Evolutionary conservation across 2,888 invertebrate species (phyloP).

Genomic region (Bellardia pandia): DNA sequence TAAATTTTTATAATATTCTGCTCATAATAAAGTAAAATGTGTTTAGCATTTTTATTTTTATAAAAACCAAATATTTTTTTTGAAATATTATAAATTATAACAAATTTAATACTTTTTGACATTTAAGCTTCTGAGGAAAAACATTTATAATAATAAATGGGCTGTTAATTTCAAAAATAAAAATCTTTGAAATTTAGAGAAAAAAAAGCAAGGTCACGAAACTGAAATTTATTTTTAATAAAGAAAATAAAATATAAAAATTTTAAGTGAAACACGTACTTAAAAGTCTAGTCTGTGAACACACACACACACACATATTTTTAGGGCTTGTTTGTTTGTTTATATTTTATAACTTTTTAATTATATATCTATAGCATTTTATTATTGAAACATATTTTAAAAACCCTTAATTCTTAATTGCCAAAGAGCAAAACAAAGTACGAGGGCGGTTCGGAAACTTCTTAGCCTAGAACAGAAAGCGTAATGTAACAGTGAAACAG

Average conservation of each 20-base stretch:
- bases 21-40: background rate
- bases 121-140: constrained; percentile 1
- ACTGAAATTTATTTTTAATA: background rate
- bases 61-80: constrained; percentile 13
- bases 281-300: background rate
- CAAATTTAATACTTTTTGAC: constrained; percentile 4
- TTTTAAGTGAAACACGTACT: too few relatives aligned
- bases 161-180: constrained; percentile 17
- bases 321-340: background rate
- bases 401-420: background rate
- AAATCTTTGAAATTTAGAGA: background rate
- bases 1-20: background rate
- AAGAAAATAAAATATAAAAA: background rate
- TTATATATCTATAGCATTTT: background rate
- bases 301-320: background rate
- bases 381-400: background rate
- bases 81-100: background rate
- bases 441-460: background rate
- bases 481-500: too few relatives aligned
- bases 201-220: constrained; percentile 1
- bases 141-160: constrained; percentile 34
- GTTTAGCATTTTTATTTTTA: constrained; percentile 32
- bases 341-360: background rate
- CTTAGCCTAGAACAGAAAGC: too few relatives aligned
- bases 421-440: background rate